Conservation (phyloP, 2,888 invertebrate species). For the Choristoneura rosaceana region DNA sequence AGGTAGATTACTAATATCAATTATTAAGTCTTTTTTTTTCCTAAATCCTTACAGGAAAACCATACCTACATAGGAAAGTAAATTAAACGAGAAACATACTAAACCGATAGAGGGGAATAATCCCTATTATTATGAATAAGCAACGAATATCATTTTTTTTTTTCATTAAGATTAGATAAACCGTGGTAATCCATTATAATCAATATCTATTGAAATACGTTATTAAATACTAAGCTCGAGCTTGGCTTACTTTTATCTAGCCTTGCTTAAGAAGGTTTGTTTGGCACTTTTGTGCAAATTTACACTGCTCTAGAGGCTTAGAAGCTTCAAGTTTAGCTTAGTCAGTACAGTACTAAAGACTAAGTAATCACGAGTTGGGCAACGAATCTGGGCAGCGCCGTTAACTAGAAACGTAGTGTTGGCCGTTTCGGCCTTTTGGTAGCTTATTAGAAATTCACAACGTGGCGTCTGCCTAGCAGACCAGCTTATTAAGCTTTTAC, state of each 20-base stretch:
- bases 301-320: not conserved
- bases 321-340: slow-evolving; percentile 20
- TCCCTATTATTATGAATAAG: not conserved
- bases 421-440: not conserved
- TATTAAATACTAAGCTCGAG: not conserved
- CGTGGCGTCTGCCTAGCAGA: not conserved
- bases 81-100: slow-evolving; percentile 4
- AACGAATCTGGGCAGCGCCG: slow-evolving; percentile 10
- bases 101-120: not conserved
- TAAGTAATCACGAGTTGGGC: slow-evolving; percentile 8
- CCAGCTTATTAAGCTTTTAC: slow-evolving; percentile 9
- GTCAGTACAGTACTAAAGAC: slow-evolving; percentile 18
- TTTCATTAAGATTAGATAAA: slow-evolving; percentile 4
- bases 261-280: not conserved
- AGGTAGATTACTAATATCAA: slow-evolving; percentile 1
- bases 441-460: slow-evolving; percentile 4
- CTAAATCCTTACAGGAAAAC: slow-evolving; percentile 7
- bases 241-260: not conserved
- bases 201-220: not conserved
- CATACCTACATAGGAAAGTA: not conserved
- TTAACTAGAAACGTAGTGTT: slow-evolving; percentile 7
- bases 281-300: slow-evolving; percentile 4
- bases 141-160: slow-evolving; percentile 1
- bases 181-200: not conserved
- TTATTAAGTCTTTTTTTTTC: not conserved